Base-by-base conservation (phyloP, 2,797 vertebrate genomes). In the Helarctos malayanus region DNA sequence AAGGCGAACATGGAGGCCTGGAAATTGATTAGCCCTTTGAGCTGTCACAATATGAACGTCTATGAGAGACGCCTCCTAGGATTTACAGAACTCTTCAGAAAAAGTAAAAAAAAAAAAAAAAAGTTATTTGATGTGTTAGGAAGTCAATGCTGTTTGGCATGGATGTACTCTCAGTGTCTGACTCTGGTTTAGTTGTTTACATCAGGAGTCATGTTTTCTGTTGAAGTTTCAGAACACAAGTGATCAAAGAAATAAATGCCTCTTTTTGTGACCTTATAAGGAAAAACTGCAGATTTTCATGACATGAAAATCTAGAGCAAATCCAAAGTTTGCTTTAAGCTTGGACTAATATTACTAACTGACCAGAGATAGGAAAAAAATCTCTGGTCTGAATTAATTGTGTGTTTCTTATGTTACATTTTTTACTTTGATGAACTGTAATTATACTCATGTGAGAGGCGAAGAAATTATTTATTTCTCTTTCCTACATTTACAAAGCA, bases 101-200 rank as follows among this genome's bases (percentile, higher is more conserved):
- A 45, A 18, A 38, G 32, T 47, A 38, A 69, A 69, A 27, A 59
- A 3, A 25, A 25, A 25, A 25, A 27, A n/a, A 18, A 35, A 25
- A 15, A 29, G 29, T 15, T 63, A 15, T 2, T 1, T 83, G 56
- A 29, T 35, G 13, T 14, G 25, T 5, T 61, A 13, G 76, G 12
- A 45, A 47, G 8, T 12, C 79, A 16, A 1, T 1, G 16, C 4
- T 0, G 6, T n/a, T 21, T 6, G 9, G 18, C 18, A n/a, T 23
- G 69, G 19, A 27, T 41, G 35, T 18, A 16, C 6, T 52, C 49
- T 29, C 7, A 3, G 32, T 15, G 71, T 12, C 19, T 63, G 35
- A 19, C 10, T 79, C 38, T 7, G 57, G 9, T 59, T 76, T 27
- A 32, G 18, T 57, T 9, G 25, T 27, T 73, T 38, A 38, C 13